A percentile compares a stretch with the other conserved stretches of the same genome.
phyloP scores from a whole-genome alignment of 1,140 invertebrate species.

The Drosophila murphyi region DNA sequence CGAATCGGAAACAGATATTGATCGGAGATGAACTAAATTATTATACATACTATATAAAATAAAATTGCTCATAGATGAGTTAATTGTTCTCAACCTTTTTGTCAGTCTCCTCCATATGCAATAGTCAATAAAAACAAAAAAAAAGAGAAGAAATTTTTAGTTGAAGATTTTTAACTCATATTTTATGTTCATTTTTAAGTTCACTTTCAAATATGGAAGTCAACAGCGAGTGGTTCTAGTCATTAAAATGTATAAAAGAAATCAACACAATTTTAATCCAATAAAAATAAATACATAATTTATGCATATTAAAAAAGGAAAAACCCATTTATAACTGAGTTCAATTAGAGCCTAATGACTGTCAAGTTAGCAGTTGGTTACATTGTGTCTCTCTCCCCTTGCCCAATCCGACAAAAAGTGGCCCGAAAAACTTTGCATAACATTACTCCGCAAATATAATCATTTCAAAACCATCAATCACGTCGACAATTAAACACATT shows the following conservation, averaged over 20 bases:
- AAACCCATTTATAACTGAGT: constrained; percentile 28
- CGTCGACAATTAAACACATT: constrained; percentile 66
- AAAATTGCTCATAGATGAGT: constrained; percentile 32
- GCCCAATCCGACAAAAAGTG: constrained; percentile 42
- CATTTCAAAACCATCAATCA: constrained; percentile 67
- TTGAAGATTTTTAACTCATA: constrained; percentile 50
- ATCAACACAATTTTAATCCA: constrained; percentile 51
- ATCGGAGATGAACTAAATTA: constrained; percentile 71
- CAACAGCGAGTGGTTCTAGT: constrained; percentile 74
- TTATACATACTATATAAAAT: constrained; percentile 44
- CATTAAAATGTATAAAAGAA: constrained; percentile 63
- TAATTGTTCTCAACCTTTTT: constrained; percentile 38
- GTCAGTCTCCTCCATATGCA: constrained; percentile 36
- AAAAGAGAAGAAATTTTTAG: constrained; percentile 28
- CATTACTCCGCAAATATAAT: constrained; percentile 66
- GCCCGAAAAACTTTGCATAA: constrained; percentile 69
- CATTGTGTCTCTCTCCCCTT: constrained; percentile 17
- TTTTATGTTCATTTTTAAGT: constrained; percentile 58
- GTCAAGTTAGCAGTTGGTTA: constrained; percentile 10
- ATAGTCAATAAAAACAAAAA: constrained; percentile 35
- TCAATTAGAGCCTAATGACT: constrained; percentile 36
- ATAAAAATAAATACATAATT: constrained; percentile 49
- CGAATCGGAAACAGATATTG: constrained; percentile 65
- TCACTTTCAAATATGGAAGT: constrained; percentile 47
- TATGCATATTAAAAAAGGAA: constrained; percentile 3